Percentiles rank a stretch among this genome's conserved stretches.
Evolutionary conservation across 2,113 vertebrate genomes (phyloP).

Genomic region (Gallinago jamesoni): DNA sequence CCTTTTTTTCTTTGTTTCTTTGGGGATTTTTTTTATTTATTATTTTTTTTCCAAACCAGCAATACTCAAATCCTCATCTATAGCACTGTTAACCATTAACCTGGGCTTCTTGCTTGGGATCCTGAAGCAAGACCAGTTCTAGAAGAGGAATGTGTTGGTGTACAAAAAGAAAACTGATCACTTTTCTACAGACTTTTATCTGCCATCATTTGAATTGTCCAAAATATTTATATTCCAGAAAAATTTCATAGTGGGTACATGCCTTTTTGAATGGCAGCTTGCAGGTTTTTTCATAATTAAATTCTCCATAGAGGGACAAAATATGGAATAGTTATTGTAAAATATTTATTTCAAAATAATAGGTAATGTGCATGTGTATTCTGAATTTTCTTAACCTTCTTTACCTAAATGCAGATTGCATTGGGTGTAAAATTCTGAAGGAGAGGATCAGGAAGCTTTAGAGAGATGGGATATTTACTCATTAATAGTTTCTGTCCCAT

Average conservation of each 20-base stretch:
- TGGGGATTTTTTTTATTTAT: rapidly evolving
- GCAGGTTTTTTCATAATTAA: not conserved
- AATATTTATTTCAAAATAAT: not conserved
- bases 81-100: not conserved
- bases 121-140: not conserved
- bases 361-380: not conserved
- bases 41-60: not conserved
- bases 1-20: not conserved
- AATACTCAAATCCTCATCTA: not conserved
- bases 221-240: not conserved
- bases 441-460: not conserved
- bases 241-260: not conserved
- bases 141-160: not conserved
- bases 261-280: not conserved
- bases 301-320: not conserved
- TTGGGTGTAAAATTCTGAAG: not conserved
- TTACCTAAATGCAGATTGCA: not conserved
- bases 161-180: not conserved
- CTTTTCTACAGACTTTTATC: not conserved
- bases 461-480: not conserved
- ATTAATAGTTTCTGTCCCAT: not conserved
- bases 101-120: not conserved
- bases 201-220: not conserved
- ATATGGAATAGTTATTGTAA: not conserved
- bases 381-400: not conserved